phyloP scores from a whole-genome alignment of 2,113 vertebrate species.

The Hippocampus abdominalis region DNA sequence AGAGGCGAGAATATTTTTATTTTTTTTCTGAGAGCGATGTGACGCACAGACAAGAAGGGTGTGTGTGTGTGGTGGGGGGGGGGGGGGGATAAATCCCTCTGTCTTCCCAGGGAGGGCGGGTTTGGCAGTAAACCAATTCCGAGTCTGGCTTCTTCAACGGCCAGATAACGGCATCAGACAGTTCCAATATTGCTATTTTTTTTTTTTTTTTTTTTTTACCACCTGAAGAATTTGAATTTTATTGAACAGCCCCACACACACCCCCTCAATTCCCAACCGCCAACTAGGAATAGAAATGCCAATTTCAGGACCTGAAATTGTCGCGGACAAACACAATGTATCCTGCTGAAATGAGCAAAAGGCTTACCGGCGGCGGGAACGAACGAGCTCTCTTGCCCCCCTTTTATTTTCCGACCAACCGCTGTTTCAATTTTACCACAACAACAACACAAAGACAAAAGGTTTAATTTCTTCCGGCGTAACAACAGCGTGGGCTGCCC shows the following conservation, averaged over 20 bases:
- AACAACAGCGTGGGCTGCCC: slow-evolving; percentile 24
- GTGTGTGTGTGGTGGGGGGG: neutral
- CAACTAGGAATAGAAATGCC: slow-evolving; percentile 43
- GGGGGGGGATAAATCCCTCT: slow-evolving; percentile 72
- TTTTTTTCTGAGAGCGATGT: slow-evolving; percentile 73
- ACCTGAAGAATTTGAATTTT: slow-evolving; percentile 72
- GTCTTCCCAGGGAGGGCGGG: slow-evolving; percentile 60
- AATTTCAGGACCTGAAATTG: slow-evolving; percentile 56
- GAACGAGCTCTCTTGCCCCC: slow-evolving; percentile 39
- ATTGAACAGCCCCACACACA: slow-evolving; percentile 51
- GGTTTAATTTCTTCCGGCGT: slow-evolving; percentile 52
- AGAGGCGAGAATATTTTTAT: slow-evolving; percentile 72
- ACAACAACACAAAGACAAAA: slow-evolving; percentile 46
- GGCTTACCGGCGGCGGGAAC: slow-evolving; percentile 50
- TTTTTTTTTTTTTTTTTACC: slow-evolving; percentile 44
- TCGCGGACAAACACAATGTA: slow-evolving; percentile 61
- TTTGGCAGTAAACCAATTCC: slow-evolving; percentile 73
- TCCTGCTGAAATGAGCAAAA: slow-evolving; percentile 55
- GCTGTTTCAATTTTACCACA: slow-evolving; percentile 52
- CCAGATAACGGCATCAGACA: slow-evolving; percentile 71
- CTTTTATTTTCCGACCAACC: slow-evolving; percentile 18
- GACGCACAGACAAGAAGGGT: slow-evolving; percentile 68
- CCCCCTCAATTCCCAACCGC: neutral
- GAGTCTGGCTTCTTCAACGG: slow-evolving; percentile 68
- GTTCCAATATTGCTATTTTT: slow-evolving; percentile 66